These are phyloP conservation scores for Aplysia californica DNA, from an alignment of 1,140 invertebrate species.

Conservation along the genomic window DNA sequence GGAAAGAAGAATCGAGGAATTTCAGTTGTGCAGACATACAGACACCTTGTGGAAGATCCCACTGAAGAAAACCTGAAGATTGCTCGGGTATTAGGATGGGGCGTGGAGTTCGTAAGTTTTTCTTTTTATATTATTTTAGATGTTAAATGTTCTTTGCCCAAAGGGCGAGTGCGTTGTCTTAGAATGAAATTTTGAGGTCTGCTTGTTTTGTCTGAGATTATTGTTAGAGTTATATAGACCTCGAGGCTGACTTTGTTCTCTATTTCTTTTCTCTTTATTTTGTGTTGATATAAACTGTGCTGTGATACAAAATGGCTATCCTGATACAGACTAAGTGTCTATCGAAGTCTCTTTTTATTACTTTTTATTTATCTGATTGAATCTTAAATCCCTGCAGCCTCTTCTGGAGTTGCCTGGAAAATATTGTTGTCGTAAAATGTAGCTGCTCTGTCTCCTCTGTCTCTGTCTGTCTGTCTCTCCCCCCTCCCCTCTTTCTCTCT, in stretches of 20 bases:
- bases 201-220: not conserved
- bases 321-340: no score
- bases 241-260: no score
- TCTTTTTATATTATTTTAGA: not conserved
- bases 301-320: no score
- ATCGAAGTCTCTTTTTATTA: no score
- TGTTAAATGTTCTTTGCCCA: no score
- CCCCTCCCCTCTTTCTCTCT: not conserved
- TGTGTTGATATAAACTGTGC: no score
- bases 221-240: not conserved
- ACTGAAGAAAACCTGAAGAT: conserved; percentile 83
- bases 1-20: conserved; percentile 80
- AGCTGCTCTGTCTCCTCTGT: not conserved
- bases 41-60: conserved; percentile 75
- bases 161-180: not conserved
- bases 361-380: no score
- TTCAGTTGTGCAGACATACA: conserved; percentile 83
- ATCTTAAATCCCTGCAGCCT: no score
- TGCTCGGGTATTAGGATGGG: conserved; percentile 92
- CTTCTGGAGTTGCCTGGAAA: not conserved
- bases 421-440: not conserved
- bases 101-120: conserved; percentile 86
- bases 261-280: no score
- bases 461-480: conserved; percentile 5
- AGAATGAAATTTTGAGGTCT: not conserved